Conservation (phyloP, 1,140 invertebrate species). For the Apolygus lucorum region DNA sequence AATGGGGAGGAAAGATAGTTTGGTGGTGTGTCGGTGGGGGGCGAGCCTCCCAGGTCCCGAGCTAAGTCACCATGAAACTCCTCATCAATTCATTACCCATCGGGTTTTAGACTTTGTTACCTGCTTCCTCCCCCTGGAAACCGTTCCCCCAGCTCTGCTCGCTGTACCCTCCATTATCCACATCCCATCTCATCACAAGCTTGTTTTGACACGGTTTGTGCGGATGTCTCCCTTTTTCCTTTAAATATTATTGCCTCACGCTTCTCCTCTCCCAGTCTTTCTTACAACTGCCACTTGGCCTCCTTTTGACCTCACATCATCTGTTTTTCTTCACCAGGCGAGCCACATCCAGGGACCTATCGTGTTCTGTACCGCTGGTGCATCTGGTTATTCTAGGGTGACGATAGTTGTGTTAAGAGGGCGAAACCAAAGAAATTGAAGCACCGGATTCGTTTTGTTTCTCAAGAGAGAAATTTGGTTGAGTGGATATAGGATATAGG, state of each 20-base stretch:
- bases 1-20: constrained; percentile 16
- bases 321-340: no score
- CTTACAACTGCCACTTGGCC: neutral
- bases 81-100: constrained; percentile 13
- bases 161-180: neutral
- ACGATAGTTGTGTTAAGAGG: no score
- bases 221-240: constrained; percentile 5
- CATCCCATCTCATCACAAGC: neutral
- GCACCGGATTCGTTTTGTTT: no score
- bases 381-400: no score
- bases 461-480: no score
- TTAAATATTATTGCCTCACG: constrained; percentile 9
- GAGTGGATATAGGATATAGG: no score
- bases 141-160: neutral
- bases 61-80: constrained; percentile 16
- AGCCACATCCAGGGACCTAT: no score
- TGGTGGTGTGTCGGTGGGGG: neutral
- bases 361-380: no score
- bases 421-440: no score
- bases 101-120: neutral
- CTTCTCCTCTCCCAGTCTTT: neutral
- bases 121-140: neutral
- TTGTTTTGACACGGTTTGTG: constrained; percentile 7
- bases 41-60: neutral
- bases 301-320: neutral